Conservation (phyloP, 2,797 vertebrate species). For the Avahi laniger region DNA sequence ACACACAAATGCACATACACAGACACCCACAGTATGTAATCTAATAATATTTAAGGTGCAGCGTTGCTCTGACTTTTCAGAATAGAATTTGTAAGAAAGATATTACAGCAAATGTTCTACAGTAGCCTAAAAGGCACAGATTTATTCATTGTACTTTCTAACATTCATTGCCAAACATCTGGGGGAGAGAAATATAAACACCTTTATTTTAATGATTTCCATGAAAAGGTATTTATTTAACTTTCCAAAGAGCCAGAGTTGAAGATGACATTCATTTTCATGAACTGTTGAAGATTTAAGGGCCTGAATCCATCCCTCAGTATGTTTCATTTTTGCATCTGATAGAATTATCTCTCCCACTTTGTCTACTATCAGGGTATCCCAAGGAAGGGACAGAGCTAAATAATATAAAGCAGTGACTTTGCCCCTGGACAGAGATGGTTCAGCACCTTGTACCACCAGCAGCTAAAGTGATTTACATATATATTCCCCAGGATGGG, state of each 20-base stretch:
- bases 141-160: conserved; percentile 42
- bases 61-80: neutral
- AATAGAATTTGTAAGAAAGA: neutral
- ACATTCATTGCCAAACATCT: neutral
- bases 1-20: neutral
- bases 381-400: neutral
- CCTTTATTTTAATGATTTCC: conserved; percentile 26
- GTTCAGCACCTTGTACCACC: conserved; percentile 61
- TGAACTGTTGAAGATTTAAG: conserved; percentile 8
- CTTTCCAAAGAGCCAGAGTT: conserved; percentile 17
- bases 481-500: conserved; percentile 41
- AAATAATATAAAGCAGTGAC: conserved; percentile 54
- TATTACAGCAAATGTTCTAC: neutral
- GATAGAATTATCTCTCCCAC: neutral
- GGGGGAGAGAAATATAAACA: neutral
- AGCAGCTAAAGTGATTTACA: conserved; percentile 69
- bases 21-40: neutral
- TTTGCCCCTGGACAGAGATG: conserved; percentile 11
- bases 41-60: neutral
- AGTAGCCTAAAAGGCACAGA: neutral
- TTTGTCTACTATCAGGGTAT: neutral
- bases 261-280: conserved; percentile 42
- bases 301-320: neutral
- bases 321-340: neutral
- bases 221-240: conserved; percentile 66